Conservation (phyloP, 2,113 vertebrate genomes). For the Albula goreensis region DNA sequence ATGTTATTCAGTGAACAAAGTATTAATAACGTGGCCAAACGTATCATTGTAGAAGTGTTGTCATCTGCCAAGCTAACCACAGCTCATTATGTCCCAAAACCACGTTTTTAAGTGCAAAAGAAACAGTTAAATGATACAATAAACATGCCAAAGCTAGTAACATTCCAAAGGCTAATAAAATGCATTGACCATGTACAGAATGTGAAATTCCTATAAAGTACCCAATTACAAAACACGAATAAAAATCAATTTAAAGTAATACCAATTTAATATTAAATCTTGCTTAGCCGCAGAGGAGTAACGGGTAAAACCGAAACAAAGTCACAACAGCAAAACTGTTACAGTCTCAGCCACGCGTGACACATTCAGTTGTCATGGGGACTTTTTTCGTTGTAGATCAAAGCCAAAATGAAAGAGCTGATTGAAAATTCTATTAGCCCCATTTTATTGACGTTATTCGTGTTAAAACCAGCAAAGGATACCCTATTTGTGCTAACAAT, state of each 20-base stretch:
- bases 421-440: neutral
- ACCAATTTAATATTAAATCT: too few relatives aligned
- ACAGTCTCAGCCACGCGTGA: neutral
- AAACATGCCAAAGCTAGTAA: neutral
- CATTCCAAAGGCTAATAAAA: neutral
- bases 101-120: neutral
- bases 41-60: neutral
- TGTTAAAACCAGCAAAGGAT: neutral
- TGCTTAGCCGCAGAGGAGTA: neutral
- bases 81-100: neutral
- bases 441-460: neutral
- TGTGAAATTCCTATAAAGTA: neutral
- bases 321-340: neutral
- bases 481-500: neutral
- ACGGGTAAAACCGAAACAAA: conserved; percentile 1
- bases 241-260: too few relatives aligned
- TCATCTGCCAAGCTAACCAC: neutral
- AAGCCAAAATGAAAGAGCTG: neutral
- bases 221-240: neutral
- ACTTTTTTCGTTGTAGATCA: neutral
- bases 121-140: neutral
- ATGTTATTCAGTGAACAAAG: neutral
- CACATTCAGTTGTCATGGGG: neutral
- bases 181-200: neutral
- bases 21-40: neutral